These are phyloP conservation scores for Acrobasis repandana DNA, from an alignment of 2,888 invertebrate genomes.

Conservation along the genomic window DNA sequence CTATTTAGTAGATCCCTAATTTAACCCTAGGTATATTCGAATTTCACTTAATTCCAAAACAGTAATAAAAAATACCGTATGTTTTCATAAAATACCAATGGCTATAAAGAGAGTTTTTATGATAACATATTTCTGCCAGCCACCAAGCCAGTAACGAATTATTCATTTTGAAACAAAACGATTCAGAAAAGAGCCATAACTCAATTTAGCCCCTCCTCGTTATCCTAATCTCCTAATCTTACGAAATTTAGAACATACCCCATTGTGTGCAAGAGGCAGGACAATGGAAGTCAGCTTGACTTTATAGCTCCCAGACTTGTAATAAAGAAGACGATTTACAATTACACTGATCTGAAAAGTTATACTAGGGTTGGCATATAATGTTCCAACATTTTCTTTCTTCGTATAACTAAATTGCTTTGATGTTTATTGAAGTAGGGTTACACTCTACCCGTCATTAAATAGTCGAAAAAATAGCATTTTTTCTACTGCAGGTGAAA, in stretches of 20 bases:
- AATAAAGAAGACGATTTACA: conserved; percentile 30
- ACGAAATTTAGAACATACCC: conserved; percentile 40
- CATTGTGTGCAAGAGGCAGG: conserved; percentile 39
- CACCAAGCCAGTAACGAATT: conserved; percentile 4
- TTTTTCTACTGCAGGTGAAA: no score
- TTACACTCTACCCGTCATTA: no score
- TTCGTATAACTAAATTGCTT: background rate
- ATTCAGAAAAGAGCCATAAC: conserved; percentile 27
- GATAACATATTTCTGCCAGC: background rate
- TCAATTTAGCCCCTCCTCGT: conserved; percentile 39
- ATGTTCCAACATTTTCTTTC: background rate
- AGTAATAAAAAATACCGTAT: background rate
- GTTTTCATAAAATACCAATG: background rate
- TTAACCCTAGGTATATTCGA: no score
- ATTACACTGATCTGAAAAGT: conserved; percentile 19
- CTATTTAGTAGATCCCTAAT: no score
- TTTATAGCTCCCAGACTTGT: conserved; percentile 31
- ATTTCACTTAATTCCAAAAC: no score
- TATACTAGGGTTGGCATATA: conserved; percentile 3
- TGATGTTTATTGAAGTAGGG: no score
- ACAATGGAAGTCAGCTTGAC: conserved; percentile 32
- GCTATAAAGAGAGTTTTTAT: background rate
- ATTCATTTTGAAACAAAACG: conserved; percentile 18
- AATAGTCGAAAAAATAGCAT: no score
- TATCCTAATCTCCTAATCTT: conserved; percentile 38